These are phyloP conservation scores for Hipparchia semele DNA, from an alignment of 2,888 invertebrate genomes.

Conservation along the genomic window DNA sequence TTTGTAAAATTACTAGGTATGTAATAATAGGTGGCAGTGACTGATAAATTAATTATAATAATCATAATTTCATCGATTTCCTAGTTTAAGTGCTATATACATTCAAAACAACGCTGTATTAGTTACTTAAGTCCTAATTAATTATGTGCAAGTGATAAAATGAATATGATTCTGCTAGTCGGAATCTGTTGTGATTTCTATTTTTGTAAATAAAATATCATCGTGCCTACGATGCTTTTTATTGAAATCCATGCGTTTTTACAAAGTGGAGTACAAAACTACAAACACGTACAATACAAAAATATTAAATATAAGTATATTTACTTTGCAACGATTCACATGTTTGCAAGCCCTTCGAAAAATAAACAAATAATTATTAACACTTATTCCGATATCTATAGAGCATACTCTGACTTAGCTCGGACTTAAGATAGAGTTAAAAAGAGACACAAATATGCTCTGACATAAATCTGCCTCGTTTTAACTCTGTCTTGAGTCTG, in stretches of 20 bases:
- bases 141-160: slow-evolving; percentile 65
- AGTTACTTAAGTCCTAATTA: slow-evolving; percentile 48
- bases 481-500: no score
- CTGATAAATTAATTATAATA: slow-evolving; percentile 34
- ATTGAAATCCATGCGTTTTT: slow-evolving; percentile 20
- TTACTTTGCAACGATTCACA: slow-evolving; percentile 38
- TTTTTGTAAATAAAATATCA: slow-evolving; percentile 79
- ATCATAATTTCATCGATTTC: slow-evolving; percentile 21
- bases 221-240: slow-evolving; percentile 26
- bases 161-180: slow-evolving; percentile 54
- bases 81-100: slow-evolving; percentile 39
- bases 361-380: slow-evolving; percentile 17
- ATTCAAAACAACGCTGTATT: slow-evolving; percentile 34
- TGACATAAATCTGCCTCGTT: no score
- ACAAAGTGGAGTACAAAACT: slow-evolving; percentile 15
- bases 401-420: no score
- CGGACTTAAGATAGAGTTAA: no score
- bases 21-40: slow-evolving; percentile 38
- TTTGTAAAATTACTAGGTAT: slow-evolving; percentile 24
- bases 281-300: slow-evolving; percentile 1
- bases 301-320: slow-evolving; percentile 37
- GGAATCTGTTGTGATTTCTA: slow-evolving; percentile 64
- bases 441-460: no score
- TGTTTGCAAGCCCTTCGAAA: slow-evolving; percentile 38
- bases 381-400: neutral